Evolutionary conservation across 2,113 vertebrate genomes (phyloP), one percentile per base, ranked within the genome.

Genomic region (Xiphophorus maculatus): DNA sequence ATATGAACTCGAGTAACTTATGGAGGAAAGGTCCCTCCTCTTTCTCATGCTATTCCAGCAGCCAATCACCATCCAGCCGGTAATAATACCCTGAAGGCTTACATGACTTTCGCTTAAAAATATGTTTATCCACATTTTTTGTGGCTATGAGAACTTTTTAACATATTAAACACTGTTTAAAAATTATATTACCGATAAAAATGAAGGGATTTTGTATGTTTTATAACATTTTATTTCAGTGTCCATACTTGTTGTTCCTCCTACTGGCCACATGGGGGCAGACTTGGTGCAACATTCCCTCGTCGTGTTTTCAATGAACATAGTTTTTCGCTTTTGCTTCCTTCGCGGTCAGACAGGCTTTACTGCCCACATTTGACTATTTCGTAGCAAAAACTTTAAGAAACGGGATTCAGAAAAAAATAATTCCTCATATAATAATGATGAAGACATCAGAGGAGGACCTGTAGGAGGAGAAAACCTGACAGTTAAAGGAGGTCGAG

Each of bases 211-310:
- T 69, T 69, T 51, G 1, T 10, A 28, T 76, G 44, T 32, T 22
- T 35, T 35, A 9, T 35, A 65, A 65, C 51, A 35, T 25, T 22
- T 51, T 29, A 51, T 68, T 42, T 19, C 17, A 51, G 22, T 19
- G 44, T 30, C 60, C 15, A 32, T 11, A 63, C 4, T 9, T 66
- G 54, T 60, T 58, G 29, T 80, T 69, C 12, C 33, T 7, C 4
- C 0, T 0, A n/a, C 0, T 51, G 0, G 13, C 69, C 89, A 84
- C 73, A 17, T 4, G 87, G n/a, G 37, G 84, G 83, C 81, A 60
- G 5, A 13, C 74, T 40, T 17, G 17, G 28, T 48, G 25, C 7
- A 4, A 0, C 14, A 19, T 9, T 29, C 22, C 37, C 3, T 33
- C 15, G 2, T 10, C 8, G 28, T 37, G 28, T 11, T 30, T 62